phyloP scores from a whole-genome alignment of 2,797 vertebrate genomes.

The Spinus olivaceus region DNA sequence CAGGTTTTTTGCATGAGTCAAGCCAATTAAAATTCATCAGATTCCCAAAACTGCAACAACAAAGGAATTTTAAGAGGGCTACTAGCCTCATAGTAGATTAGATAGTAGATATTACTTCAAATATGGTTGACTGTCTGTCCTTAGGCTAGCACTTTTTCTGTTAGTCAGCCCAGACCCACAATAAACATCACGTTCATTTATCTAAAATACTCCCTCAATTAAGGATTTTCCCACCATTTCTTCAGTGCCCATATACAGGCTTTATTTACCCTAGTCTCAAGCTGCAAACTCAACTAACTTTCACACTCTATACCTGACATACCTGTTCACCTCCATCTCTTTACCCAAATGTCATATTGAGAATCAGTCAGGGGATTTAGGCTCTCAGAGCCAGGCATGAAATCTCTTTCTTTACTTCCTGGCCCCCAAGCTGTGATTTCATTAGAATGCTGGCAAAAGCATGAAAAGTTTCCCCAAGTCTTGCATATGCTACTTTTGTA shows the following conservation, averaged over 20 bases:
- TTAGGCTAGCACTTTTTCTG: not conserved
- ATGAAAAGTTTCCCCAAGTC: not conserved
- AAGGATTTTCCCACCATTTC: not conserved
- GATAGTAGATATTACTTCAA: not conserved
- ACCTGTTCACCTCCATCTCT: not conserved
- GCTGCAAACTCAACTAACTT: not conserved
- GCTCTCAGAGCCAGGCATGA: not conserved
- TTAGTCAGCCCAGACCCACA: not conserved
- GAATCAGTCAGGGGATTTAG: not conserved
- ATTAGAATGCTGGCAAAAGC: not conserved
- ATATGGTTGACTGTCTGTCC: not conserved
- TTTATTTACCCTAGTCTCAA: not conserved
- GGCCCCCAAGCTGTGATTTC: not conserved
- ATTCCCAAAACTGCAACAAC: not conserved
- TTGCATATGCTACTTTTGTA: not conserved
- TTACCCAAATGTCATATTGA: not conserved
- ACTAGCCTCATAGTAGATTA: not conserved
- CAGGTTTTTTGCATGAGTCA: not conserved
- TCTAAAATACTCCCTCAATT: not conserved
- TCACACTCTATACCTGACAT: not conserved
- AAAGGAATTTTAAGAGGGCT: not conserved
- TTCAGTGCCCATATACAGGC: fast-evolving
- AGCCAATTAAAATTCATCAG: not conserved
- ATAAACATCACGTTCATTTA: not conserved
- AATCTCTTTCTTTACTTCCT: not conserved